Base-by-base conservation (phyloP, 1,140 invertebrate genomes). In the Mylabris phalerata region DNA sequence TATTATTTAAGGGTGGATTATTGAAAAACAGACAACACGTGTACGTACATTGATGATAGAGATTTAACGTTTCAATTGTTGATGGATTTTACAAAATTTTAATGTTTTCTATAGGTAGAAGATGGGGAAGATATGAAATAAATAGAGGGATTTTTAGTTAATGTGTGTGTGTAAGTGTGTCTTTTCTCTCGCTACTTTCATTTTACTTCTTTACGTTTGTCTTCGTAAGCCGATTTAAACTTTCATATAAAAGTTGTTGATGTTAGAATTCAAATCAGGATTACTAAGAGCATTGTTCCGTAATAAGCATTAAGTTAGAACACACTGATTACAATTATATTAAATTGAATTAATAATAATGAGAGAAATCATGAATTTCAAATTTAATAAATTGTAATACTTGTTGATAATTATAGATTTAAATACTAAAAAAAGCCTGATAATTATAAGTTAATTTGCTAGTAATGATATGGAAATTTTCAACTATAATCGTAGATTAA, bases 21-120 rank as follows among this genome's bases (percentile, higher is more conserved):
- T 32, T 32, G 4, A 32, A 51, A 51, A 51, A 40, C 40, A 39
- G 32, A 51, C 40, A 39, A 51, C 49, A 32, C 26, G 46, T 48
- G 46, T 38, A 50, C 7, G 32, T 32, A 32, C 48, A 27, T n/a
- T 27, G 24, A n/a, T 3, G 32, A 50, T 38, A n/a, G 4, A n/a
- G 48, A 50, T 50, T 50, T 50, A 38, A n/a, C 26, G 10, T 40
- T 51, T 4, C 39, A 51, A 51, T 25, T 41, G 25, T 32, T 32
- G 39, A 38, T 10, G 24, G n/a, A 32, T n/a, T 19, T 25, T 27
- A 9, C 24, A 38, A 1, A n/a, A 11, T 4, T 11, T 3, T 11
- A 11, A 9, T 50, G 32, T 38, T 50, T 19, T 19, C 19, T 19
- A 19, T 19, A 19, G 19, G 1, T 19, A 19, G 32, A 27, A 6